Percentiles rank a stretch among this genome's conserved stretches.
These are phyloP conservation scores for Troilus luridus DNA, from an alignment of 2,888 invertebrate species.

Conservation along the genomic window DNA sequence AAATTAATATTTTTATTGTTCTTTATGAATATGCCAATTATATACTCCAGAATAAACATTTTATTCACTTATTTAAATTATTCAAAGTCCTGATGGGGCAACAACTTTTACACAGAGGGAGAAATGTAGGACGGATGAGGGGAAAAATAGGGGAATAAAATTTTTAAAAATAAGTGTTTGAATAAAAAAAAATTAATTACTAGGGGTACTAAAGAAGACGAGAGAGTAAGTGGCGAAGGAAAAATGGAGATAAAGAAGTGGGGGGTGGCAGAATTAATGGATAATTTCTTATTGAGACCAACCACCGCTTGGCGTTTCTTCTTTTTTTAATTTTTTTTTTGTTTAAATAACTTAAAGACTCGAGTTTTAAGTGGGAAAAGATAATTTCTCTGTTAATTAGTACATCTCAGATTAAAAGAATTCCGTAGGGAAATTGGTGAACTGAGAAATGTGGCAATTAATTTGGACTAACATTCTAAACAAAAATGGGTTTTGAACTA, in stretches of 20 bases:
- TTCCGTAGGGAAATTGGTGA: neutral
- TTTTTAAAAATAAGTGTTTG: neutral
- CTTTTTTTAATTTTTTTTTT: neutral
- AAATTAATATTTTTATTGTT: no score
- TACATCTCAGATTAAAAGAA: neutral
- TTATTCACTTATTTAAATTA: neutral
- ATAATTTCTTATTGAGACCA: constrained; percentile 18
- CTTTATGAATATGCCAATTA: no score
- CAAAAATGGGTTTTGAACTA: neutral
- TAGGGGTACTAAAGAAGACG: constrained; percentile 2
- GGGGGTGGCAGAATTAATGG: constrained; percentile 4
- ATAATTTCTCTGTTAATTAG: constrained; percentile 14
- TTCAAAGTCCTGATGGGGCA: neutral
- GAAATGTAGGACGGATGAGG: neutral
- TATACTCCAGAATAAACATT: no score
- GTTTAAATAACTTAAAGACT: constrained; percentile 31
- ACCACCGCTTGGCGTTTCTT: neutral
- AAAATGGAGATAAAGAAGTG: neutral
- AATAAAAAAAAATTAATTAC: constrained; percentile 25
- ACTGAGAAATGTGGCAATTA: neutral
- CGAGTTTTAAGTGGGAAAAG: neutral
- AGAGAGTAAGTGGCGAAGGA: neutral
- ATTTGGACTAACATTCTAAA: neutral
- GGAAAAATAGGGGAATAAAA: neutral
- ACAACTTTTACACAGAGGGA: neutral